These are phyloP conservation scores for Steinernema scapterisci DNA, from an alignment of 2,888 invertebrate genomes.

Conservation along the genomic window DNA sequence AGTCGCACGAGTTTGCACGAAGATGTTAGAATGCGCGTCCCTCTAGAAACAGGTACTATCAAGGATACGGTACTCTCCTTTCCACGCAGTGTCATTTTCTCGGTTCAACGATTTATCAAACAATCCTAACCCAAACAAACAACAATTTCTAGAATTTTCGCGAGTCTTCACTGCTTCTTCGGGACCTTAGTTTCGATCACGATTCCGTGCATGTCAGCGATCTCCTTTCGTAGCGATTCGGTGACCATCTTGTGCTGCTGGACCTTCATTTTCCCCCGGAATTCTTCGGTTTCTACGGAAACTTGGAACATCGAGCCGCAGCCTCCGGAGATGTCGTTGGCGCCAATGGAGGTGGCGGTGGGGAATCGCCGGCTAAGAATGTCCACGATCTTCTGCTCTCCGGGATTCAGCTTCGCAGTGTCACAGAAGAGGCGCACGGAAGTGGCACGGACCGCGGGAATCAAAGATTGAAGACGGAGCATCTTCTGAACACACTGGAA, in stretches of 20 bases:
- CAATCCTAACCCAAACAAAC: slow-evolving; percentile 7
- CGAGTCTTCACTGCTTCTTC: slow-evolving; percentile 31
- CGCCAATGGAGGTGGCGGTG: slow-evolving; percentile 64
- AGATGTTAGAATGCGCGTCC: no score
- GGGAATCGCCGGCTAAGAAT: slow-evolving; percentile 66
- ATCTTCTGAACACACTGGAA: background rate
- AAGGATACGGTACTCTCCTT: background rate
- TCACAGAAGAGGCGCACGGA: slow-evolving; percentile 22
- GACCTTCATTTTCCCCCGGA: slow-evolving; percentile 68
- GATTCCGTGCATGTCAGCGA: slow-evolving; percentile 83
- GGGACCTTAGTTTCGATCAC: slow-evolving; percentile 77
- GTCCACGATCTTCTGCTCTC: slow-evolving; percentile 63
- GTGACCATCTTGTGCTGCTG: slow-evolving; percentile 63
- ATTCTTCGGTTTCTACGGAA: slow-evolving; percentile 68
- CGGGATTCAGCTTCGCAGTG: slow-evolving; percentile 36
- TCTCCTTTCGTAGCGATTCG: slow-evolving; percentile 76
- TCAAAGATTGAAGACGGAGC: slow-evolving; percentile 1
- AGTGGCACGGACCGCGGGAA: background rate
- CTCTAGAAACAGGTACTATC: no score
- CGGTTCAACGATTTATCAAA: background rate
- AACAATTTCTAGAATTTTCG: background rate
- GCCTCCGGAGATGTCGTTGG: slow-evolving; percentile 70
- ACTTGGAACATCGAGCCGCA: slow-evolving; percentile 71
- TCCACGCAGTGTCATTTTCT: background rate
- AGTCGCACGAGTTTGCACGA: background rate